A percentile compares a stretch with the other conserved stretches of the same genome.
phyloP scores from a whole-genome alignment of 2,113 vertebrate genomes.

The Bubalus kerabau region DNA sequence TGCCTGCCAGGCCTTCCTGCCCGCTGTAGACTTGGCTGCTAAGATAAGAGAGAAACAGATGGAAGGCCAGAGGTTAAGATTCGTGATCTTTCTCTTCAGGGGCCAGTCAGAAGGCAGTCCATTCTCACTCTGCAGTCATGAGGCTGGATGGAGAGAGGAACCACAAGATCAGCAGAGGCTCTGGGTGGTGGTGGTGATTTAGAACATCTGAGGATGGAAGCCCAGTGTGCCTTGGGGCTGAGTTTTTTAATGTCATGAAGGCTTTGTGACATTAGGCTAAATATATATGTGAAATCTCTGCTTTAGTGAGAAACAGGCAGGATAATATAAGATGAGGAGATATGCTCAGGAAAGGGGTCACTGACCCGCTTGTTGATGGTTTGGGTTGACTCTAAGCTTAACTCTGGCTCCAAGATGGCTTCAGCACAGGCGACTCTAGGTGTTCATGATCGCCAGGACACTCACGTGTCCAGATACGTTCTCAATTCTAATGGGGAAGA shows the following conservation, averaged over 20 bases:
- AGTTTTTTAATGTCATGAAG: not conserved
- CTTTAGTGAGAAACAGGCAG: not conserved
- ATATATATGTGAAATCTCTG: not conserved
- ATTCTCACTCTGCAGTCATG: too few species aligned
- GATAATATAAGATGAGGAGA: not conserved
- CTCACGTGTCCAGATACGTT: not conserved
- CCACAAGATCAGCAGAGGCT: not conserved
- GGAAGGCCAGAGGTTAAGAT: not conserved
- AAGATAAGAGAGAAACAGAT: not conserved
- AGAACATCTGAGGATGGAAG: not conserved
- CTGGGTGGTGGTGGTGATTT: not conserved
- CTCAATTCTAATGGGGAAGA: not conserved
- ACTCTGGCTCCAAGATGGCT: rapidly evolving
- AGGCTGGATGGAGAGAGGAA: not conserved
- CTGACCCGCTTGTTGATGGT: not conserved
- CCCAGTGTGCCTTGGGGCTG: not conserved
- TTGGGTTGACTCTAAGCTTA: not conserved
- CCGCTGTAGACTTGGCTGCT: not conserved
- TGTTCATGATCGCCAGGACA: not conserved
- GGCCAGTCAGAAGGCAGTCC: not conserved
- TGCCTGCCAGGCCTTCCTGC: not conserved
- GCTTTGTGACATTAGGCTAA: not conserved
- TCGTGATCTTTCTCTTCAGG: not conserved
- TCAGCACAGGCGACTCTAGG: too few species aligned
- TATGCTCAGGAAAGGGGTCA: not conserved